Evolutionary conservation across 1,140 invertebrate species (phyloP).

Genomic region (Rhyzopertha dominica): DNA sequence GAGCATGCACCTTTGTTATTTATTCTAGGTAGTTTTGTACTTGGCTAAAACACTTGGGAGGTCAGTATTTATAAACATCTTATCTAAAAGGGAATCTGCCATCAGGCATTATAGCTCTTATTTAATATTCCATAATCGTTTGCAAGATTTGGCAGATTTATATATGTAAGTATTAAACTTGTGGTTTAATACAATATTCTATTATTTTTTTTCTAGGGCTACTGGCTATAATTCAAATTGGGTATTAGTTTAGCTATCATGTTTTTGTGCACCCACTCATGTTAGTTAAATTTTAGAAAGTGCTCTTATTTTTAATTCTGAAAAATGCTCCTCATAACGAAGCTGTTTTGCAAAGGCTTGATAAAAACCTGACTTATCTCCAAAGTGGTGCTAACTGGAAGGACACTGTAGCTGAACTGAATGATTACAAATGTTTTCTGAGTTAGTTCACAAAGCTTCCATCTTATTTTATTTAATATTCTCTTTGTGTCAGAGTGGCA

Average conservation of each 20-base stretch:
- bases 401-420: too few species aligned
- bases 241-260: too few species aligned
- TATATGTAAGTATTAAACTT: constrained; percentile 28
- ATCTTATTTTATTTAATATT: background rate
- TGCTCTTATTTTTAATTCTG: too few species aligned
- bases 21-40: constrained; percentile 32
- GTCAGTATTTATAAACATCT: constrained; percentile 26
- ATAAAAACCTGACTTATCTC: too few species aligned
- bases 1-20: too few species aligned
- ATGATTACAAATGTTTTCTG: too few species aligned
- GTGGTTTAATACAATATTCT: constrained; percentile 6
- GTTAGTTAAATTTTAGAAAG: too few species aligned
- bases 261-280: too few species aligned
- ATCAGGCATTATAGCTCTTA: constrained; percentile 33
- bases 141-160: constrained; percentile 26
- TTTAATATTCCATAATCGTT: constrained; percentile 27
- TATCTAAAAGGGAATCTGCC: constrained; percentile 29
- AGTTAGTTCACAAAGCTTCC: too few species aligned
- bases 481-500: constrained; percentile 30
- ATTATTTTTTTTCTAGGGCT: constrained; percentile 27
- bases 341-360: too few species aligned
- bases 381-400: too few species aligned
- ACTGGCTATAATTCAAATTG: constrained; percentile 26
- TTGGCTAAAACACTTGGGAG: constrained; percentile 28
- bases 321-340: too few species aligned